Evolutionary conservation across 2,797 vertebrate species (phyloP).

Genomic region (Holocentrus rufus): DNA sequence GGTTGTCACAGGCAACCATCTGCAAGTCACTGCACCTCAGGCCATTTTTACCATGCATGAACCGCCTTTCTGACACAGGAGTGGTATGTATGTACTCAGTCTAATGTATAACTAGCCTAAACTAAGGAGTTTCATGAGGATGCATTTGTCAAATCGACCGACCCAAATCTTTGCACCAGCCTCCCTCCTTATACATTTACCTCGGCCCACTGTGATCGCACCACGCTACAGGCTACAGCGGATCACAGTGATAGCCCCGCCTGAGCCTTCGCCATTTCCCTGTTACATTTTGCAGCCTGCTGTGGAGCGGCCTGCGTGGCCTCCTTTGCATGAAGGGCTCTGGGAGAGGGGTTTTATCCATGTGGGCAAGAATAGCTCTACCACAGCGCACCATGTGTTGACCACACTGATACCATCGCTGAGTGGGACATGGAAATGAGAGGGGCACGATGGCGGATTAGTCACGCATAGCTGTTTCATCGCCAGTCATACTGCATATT

Average conservation of each 20-base stretch:
- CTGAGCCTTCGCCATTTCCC: constrained; percentile 1
- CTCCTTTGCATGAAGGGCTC: background rate
- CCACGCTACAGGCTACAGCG: background rate
- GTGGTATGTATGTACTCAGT: too few species aligned
- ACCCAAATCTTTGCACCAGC: too few species aligned
- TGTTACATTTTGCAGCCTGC: constrained; percentile 4
- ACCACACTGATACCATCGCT: background rate
- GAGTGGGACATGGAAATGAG: constrained; percentile 2
- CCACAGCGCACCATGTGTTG: background rate
- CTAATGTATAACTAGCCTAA: too few species aligned
- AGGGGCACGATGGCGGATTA: background rate
- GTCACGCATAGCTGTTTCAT: background rate
- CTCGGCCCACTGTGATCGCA: too few species aligned
- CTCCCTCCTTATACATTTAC: too few species aligned
- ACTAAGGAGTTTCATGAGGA: too few species aligned
- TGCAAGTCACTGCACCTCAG: constrained; percentile 4
- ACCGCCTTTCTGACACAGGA: background rate
- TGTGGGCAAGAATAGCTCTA: background rate
- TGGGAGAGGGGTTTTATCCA: too few species aligned
- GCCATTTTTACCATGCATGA: background rate
- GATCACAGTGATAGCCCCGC: background rate
- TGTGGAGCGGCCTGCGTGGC: background rate
- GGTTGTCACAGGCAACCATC: constrained; percentile 1
- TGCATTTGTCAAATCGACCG: too few species aligned
- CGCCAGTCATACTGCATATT: too few species aligned